Evolutionary conservation across 2,888 invertebrate genomes (phyloP).

Genomic region (Euproctis similis): DNA sequence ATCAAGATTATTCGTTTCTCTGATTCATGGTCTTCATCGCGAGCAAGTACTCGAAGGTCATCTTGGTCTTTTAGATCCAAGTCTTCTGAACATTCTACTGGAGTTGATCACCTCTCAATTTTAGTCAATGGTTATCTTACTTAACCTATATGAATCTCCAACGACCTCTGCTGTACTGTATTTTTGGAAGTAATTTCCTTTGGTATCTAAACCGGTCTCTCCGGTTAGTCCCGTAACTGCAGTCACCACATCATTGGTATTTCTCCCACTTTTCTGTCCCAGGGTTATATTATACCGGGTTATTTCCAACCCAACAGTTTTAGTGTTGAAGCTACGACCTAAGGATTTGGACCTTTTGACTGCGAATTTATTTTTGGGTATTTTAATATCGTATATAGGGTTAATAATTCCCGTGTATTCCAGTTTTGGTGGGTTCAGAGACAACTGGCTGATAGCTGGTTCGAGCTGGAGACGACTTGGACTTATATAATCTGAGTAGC

Average conservation of each 20-base stretch:
- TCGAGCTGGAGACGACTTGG: constrained; percentile 31
- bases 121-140: constrained; percentile 54
- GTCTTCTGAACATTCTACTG: no score
- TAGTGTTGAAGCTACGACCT: constrained; percentile 51
- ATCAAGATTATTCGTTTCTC: no score
- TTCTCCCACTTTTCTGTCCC: constrained; percentile 43
- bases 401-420: constrained; percentile 59
- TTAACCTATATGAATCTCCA: constrained; percentile 56
- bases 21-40: no score
- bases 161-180: constrained; percentile 47
- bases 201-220: constrained; percentile 51
- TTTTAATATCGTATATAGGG: constrained; percentile 58
- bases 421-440: constrained; percentile 15
- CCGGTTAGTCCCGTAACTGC: constrained; percentile 51
- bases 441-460: constrained; percentile 17
- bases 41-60: no score
- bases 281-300: constrained; percentile 57
- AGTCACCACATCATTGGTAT: constrained; percentile 60
- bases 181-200: constrained; percentile 50
- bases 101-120: background rate
- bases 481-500: constrained; percentile 44
- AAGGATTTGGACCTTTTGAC: constrained; percentile 62
- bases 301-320: constrained; percentile 41
- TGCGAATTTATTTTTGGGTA: constrained; percentile 53
- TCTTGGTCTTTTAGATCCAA: no score